phyloP scores from a whole-genome alignment of 2,797 vertebrate species.

The Takifugu ocellatus region DNA sequence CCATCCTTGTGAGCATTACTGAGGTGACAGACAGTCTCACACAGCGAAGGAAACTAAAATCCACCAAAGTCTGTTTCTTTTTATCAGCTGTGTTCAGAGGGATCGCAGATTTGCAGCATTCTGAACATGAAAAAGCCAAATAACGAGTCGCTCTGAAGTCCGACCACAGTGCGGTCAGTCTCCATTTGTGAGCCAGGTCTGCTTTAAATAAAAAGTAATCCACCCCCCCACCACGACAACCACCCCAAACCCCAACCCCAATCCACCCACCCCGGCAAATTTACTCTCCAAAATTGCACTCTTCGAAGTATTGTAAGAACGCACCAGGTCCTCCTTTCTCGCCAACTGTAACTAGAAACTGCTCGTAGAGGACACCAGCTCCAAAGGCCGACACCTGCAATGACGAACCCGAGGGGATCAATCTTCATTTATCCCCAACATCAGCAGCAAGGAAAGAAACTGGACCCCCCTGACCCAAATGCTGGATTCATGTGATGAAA shows the following conservation, averaged over 20 bases:
- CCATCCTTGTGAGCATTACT: constrained; percentile 42
- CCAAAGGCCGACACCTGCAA: constrained; percentile 80
- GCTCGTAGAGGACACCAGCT: constrained; percentile 62
- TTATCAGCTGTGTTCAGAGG: constrained; percentile 57
- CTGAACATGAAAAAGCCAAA: constrained; percentile 77
- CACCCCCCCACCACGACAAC: constrained; percentile 21
- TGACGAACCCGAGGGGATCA: constrained; percentile 68
- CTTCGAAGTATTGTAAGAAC: constrained; percentile 69
- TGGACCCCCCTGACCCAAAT: constrained; percentile 67
- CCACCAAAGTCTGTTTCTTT: constrained; percentile 59
- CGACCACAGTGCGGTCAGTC: constrained; percentile 81
- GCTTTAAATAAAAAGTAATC: constrained; percentile 83
- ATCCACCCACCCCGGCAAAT: constrained; percentile 52
- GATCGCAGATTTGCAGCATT: constrained; percentile 73
- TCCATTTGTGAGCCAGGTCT: constrained; percentile 75
- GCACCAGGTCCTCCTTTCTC: constrained; percentile 64
- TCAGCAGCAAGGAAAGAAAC: constrained; percentile 65
- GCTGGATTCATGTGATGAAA: constrained; percentile 62
- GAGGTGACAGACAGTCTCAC: constrained; percentile 34
- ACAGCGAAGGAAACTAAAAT: constrained; percentile 57
- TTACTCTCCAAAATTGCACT: constrained; percentile 78
- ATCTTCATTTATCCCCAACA: constrained; percentile 70
- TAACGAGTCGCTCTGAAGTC: constrained; percentile 77
- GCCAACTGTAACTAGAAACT: constrained; percentile 74
- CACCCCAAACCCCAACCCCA: constrained; percentile 44